Conservation (phyloP, 92 coral and sea anemone genomes). For the Bergia sp. region DNA sequence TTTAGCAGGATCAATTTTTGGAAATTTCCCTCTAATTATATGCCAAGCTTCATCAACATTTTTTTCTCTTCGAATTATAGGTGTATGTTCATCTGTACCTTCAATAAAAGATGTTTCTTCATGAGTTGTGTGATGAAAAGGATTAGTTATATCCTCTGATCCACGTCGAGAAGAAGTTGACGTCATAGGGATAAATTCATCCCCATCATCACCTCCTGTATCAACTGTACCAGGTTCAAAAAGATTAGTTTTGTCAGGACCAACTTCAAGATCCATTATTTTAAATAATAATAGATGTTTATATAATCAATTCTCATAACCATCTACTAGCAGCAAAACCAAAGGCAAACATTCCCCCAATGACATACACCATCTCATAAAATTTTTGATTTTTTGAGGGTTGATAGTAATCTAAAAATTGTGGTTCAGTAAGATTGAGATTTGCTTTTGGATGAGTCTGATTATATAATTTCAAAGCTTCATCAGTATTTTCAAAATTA, state of each 20-base stretch:
- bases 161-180: slow-evolving; percentile 26
- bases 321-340: background rate
- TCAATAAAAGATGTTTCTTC: slow-evolving; percentile 50
- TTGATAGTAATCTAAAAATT: slow-evolving; percentile 43
- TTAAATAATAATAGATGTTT: too few species aligned
- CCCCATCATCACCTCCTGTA: slow-evolving; percentile 11
- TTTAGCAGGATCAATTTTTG: slow-evolving; percentile 38
- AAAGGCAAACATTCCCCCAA: background rate
- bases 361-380: slow-evolving; percentile 39
- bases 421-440: slow-evolving; percentile 18
- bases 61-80: slow-evolving; percentile 15
- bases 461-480: slow-evolving; percentile 46
- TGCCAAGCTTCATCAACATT: slow-evolving; percentile 32
- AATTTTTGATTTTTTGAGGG: slow-evolving; percentile 44
- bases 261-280: background rate
- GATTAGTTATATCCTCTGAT: slow-evolving; percentile 24
- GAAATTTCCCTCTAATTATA: slow-evolving; percentile 36
- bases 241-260: slow-evolving; percentile 15
- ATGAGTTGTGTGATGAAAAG: slow-evolving; percentile 1
- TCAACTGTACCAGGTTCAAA: background rate
- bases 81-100: slow-evolving; percentile 24
- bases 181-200: slow-evolving; percentile 39
- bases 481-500: slow-evolving; percentile 36
- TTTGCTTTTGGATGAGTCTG: slow-evolving; percentile 37
- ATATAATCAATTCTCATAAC: background rate